Conservation (phyloP, 2,797 vertebrate genomes). For the Acrocephalus scirpaceus region DNA sequence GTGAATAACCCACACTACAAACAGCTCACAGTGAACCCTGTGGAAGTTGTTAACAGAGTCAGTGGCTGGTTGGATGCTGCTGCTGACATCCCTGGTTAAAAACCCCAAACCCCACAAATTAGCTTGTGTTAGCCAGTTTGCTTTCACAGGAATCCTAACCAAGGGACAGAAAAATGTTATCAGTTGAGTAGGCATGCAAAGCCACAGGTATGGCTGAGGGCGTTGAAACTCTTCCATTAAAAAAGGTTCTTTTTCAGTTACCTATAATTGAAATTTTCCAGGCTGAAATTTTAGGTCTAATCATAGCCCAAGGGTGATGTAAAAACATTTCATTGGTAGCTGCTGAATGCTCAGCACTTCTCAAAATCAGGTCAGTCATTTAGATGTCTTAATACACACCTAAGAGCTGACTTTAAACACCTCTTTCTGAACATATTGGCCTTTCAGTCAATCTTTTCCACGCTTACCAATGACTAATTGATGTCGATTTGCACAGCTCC, state of each 20-base stretch:
- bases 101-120: background rate
- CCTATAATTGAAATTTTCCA: conserved; percentile 55
- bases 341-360: conserved; percentile 24
- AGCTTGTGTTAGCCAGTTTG: background rate
- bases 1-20: background rate
- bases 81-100: background rate
- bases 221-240: background rate
- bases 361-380: conserved; percentile 59
- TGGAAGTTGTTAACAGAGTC: background rate
- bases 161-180: background rate
- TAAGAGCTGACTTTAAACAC: conserved; percentile 50
- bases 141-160: background rate
- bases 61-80: background rate
- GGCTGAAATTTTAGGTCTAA: conserved; percentile 55
- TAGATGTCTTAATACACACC: conserved; percentile 51
- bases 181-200: background rate
- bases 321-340: conserved; percentile 48
- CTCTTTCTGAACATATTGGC: conserved; percentile 28
- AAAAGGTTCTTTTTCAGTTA: conserved; percentile 35
- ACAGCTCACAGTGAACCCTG: background rate
- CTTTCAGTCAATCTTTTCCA: conserved; percentile 23
- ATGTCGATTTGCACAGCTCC: background rate
- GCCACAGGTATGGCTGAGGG: background rate
- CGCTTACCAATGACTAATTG: conserved; percentile 24
- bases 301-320: conserved; percentile 50